Evolutionary conservation across 2,888 invertebrate species (phyloP).

Genomic region (Eupeodes latifasciatus): DNA sequence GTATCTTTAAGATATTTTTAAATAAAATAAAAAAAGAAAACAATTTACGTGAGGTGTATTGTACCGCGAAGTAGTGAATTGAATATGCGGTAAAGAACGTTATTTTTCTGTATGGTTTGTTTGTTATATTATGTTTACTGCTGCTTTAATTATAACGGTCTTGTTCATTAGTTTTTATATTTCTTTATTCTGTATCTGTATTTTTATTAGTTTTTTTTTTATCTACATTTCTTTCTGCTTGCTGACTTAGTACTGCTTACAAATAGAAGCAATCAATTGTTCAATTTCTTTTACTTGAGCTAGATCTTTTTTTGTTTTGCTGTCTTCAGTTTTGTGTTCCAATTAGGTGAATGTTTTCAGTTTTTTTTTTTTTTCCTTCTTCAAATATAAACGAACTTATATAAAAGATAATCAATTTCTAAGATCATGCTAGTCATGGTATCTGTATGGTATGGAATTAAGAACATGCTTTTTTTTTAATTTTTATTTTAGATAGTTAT

Average conservation of each 20-base stretch:
- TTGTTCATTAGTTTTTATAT: constrained; percentile 34
- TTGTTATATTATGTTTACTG: constrained; percentile 42
- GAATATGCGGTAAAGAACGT: constrained; percentile 48
- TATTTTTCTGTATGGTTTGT: constrained; percentile 42
- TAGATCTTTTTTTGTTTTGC: background rate
- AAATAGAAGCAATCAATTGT: constrained; percentile 22
- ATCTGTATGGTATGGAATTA: too few species aligned
- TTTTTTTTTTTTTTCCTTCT: background rate
- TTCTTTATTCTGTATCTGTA: background rate
- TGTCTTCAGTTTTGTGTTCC: constrained; percentile 20
- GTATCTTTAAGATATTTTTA: constrained; percentile 24
- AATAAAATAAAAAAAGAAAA: background rate
- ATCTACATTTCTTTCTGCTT: background rate
- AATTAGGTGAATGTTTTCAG: constrained; percentile 6
- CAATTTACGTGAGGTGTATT: constrained; percentile 13
- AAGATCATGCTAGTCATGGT: background rate
- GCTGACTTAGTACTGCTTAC: background rate
- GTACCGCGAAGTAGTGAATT: constrained; percentile 39
- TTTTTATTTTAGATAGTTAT: too few species aligned
- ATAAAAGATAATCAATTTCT: background rate
- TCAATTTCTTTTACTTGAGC: constrained; percentile 14
- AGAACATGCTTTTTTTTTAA: too few species aligned
- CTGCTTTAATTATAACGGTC: constrained; percentile 69
- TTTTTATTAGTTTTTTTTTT: background rate
- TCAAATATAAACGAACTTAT: background rate